Percentiles rank a stretch among this genome's conserved stretches.
These are phyloP conservation scores for Pandion haliaetus DNA, from an alignment of 2,113 vertebrate species.

Conservation along the genomic window DNA sequence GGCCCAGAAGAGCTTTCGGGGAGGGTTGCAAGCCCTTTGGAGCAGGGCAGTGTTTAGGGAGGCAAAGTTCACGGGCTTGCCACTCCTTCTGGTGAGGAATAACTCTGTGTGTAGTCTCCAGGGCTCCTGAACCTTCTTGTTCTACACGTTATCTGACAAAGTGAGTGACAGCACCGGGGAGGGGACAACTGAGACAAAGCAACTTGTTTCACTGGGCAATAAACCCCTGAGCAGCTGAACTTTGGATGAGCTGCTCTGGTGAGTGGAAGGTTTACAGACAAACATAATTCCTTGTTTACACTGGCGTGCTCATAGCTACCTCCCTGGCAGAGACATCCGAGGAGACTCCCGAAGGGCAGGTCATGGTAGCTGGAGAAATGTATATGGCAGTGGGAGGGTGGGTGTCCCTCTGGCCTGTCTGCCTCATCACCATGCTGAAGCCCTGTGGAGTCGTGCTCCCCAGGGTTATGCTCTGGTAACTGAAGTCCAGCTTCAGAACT, in stretches of 20 bases:
- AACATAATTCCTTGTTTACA: not conserved
- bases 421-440: not conserved
- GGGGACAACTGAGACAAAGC: not conserved
- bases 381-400: not conserved
- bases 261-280: not conserved
- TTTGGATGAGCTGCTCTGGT: constrained; percentile 26
- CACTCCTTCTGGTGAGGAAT: not conserved
- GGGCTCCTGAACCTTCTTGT: not conserved
- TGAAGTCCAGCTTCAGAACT: not conserved
- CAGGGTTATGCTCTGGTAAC: not conserved
- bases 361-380: not conserved
- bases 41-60: not conserved
- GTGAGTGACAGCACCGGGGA: not conserved
- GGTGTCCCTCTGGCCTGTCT: not conserved
- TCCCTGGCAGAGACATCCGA: not conserved
- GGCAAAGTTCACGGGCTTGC: constrained; percentile 2
- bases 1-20: not conserved
- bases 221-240: constrained; percentile 21
- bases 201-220: not conserved
- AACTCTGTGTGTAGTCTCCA: not conserved
- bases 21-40: not conserved
- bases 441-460: not conserved
- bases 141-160: not conserved
- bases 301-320: rapidly evolving
- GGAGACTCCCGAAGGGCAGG: not conserved